Evolutionary conservation across 2,113 vertebrate species (phyloP).

Genomic region (Scomber colias): DNA sequence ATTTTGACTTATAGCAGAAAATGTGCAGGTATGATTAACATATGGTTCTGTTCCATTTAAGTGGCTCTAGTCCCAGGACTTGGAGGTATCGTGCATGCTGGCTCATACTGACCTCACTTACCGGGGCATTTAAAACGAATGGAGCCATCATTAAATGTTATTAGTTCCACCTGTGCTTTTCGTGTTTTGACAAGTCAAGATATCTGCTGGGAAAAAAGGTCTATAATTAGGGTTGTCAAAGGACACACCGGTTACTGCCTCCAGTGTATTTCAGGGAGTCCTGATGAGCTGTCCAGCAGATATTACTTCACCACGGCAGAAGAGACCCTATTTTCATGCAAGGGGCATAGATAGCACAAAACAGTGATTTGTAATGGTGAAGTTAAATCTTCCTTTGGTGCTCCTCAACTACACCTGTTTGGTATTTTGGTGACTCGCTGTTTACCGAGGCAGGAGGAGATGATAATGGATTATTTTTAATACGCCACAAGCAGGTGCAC

Average conservation of each 20-base stretch:
- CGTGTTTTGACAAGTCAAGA: constrained; percentile 32
- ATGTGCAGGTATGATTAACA: constrained; percentile 16
- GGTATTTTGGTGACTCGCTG: constrained; percentile 48
- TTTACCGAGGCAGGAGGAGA: constrained; percentile 35
- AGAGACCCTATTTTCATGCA: constrained; percentile 38
- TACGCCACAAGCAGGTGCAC: constrained; percentile 31
- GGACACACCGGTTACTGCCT: constrained; percentile 21
- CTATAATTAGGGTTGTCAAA: constrained; percentile 21
- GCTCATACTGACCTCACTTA: constrained; percentile 4
- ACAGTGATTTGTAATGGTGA: constrained; percentile 10
- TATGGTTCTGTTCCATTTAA: constrained; percentile 12
- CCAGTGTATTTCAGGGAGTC: not conserved
- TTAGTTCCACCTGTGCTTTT: constrained; percentile 39
- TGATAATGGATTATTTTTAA: constrained; percentile 58
- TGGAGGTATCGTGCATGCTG: not conserved
- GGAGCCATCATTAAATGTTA: constrained; percentile 27
- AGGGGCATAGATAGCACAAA: constrained; percentile 6
- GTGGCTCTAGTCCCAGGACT: not conserved
- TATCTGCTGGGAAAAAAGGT: constrained; percentile 8
- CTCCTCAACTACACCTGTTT: constrained; percentile 44
- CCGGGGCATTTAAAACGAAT: constrained; percentile 5
- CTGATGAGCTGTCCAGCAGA: not conserved
- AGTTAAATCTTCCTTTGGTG: constrained; percentile 25
- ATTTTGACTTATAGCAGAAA: constrained; percentile 24
- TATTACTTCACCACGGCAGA: constrained; percentile 12